phyloP scores from a whole-genome alignment of 2,888 invertebrate species.

The Lasioglossum malachurum region DNA sequence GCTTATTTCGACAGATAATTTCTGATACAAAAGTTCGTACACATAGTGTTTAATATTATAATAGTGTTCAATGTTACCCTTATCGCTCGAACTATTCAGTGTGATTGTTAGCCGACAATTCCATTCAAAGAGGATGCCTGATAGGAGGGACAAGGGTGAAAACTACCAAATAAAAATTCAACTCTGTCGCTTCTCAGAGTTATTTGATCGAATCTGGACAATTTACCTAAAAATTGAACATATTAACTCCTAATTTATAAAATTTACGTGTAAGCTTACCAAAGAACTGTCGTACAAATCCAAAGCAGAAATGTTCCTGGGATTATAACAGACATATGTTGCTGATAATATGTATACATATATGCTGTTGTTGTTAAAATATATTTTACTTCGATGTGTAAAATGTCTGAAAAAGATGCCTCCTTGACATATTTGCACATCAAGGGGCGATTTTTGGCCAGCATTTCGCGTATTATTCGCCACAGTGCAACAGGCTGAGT shows the following conservation, averaged over 20 bases:
- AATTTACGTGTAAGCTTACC: background rate
- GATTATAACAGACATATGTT: background rate
- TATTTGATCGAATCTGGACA: background rate
- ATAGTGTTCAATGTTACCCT: background rate
- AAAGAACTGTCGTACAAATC: background rate
- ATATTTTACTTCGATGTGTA: background rate
- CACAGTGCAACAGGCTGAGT: background rate
- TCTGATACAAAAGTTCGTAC: background rate
- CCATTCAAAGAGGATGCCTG: background rate
- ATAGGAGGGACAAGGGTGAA: background rate
- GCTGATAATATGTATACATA: background rate
- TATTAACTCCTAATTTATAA: background rate
- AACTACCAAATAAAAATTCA: background rate
- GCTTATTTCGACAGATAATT: background rate
- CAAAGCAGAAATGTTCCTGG: constrained; percentile 1
- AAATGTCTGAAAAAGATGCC: background rate
- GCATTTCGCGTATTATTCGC: background rate
- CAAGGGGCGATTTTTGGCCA: background rate
- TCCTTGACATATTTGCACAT: background rate
- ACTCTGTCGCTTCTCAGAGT: background rate
- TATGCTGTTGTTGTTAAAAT: background rate
- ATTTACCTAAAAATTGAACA: background rate
- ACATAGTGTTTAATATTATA: background rate
- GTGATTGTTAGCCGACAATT: background rate
- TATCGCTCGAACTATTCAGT: background rate